Evolutionary conservation across 2,888 invertebrate genomes (phyloP), one percentile per base, ranked within the genome.

Genomic region (Achlya flavicornis): DNA sequence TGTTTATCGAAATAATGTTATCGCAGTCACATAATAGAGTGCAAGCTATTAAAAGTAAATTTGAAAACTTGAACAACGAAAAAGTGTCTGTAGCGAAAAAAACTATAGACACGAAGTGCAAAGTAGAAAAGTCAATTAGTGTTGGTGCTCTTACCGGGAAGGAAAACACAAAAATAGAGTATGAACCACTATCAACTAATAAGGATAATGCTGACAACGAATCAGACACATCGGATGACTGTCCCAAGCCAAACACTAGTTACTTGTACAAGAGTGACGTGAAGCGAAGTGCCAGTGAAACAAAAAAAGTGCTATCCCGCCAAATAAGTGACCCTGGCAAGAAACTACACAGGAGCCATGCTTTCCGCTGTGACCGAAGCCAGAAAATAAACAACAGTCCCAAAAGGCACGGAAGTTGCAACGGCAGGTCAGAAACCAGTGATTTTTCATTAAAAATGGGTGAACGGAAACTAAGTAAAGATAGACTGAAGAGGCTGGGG

Each of bases 41-140:
- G 58, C 95, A 95, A 91, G 94, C 94, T 61, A 95, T 96, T 69
- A 95, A 95, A 81, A 95, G 92, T 85, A 95, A 95, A 87, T 96
- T 96, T 78, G 96, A 96, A 78, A 94, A 89, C 80, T 81, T 94
- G 63, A 93, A 81, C 65, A 77, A 75, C 6, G 90, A 92, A 58
- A 83, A 75, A 64, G 81, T 84, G n/a, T 77, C 83, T 16, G 62
- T 80, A n/a, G 69, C 79, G 32, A 68, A 66, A 59, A 72, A 64
- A 63, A 65, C 68, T 68, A 38, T 3, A 59, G 41, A 46, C 62
- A 14, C 69, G 58, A 62, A 46, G 68, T 63, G 66, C 73, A 66
- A 80, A 83, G 68, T 77, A 76, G 73, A 78, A 72, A 10, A 1
- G 16, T 48, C 63, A 58, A 57, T 74, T 66, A 65, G 7, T 67